phyloP scores from a whole-genome alignment of 2,888 invertebrate genomes.

The Heteromurus nitidus region DNA sequence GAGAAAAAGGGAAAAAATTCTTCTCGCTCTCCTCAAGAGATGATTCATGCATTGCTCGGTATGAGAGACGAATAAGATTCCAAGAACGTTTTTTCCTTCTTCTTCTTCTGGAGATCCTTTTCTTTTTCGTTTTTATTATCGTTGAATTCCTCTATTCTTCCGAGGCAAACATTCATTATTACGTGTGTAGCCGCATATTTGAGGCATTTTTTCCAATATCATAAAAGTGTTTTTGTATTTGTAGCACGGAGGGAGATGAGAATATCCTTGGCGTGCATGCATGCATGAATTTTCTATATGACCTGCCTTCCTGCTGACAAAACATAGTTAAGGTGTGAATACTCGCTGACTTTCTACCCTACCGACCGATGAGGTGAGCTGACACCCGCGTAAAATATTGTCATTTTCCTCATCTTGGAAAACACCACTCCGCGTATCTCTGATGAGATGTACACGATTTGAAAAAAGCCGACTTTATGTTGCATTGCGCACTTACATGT shows the following conservation, averaged over 20 bases:
- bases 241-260: not conserved
- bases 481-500: constrained; percentile 32
- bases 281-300: constrained; percentile 6
- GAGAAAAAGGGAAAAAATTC: constrained; percentile 1
- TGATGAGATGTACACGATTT: too few relatives aligned
- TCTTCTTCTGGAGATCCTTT: constrained; percentile 18
- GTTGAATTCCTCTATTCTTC: constrained; percentile 9
- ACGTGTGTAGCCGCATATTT: constrained; percentile 9
- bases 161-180: constrained; percentile 2
- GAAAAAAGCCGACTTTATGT: too few relatives aligned
- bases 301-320: constrained; percentile 69
- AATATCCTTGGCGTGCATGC: not conserved
- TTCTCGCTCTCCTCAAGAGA: not conserved
- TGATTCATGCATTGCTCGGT: not conserved
- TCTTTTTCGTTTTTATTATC: too few relatives aligned
- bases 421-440: not conserved
- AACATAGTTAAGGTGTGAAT: constrained; percentile 72
- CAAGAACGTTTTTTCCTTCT: constrained; percentile 12
- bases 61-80: constrained; percentile 14
- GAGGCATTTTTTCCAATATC: constrained; percentile 35
- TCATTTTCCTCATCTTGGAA: constrained; percentile 51
- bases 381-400: constrained; percentile 71
- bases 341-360: constrained; percentile 54
- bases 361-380: constrained; percentile 62
- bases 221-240: constrained; percentile 21